phyloP scores from a whole-genome alignment of 2,113 vertebrate genomes.

The Psammodynastes pulverulentus region DNA sequence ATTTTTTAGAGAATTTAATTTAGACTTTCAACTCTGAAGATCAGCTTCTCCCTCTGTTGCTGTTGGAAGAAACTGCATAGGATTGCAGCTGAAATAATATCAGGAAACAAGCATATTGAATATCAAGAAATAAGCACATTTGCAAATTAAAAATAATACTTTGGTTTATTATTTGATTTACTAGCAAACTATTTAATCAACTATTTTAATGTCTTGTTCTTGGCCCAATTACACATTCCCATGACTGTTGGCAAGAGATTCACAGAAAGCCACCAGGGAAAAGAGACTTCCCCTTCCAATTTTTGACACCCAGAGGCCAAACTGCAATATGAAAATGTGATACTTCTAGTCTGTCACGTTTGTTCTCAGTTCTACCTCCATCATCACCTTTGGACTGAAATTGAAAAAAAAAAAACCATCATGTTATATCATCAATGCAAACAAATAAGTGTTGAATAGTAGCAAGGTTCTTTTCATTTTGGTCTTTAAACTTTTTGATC shows the following conservation, averaged over 20 bases:
- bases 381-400: neutral
- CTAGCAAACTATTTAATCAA: slow-evolving; percentile 35
- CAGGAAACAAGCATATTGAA: neutral
- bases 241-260: neutral
- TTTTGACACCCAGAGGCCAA: neutral
- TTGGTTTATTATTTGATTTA: slow-evolving; percentile 11
- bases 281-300: too few relatives aligned
- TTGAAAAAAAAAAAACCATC: too few relatives aligned
- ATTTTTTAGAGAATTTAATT: neutral
- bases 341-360: neutral
- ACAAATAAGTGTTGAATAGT: neutral
- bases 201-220: slow-evolving; percentile 33
- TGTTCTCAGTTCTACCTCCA: too few relatives aligned
- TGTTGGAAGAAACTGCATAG: neutral
- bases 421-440: neutral
- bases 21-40: neutral
- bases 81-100: neutral
- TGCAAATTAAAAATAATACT: slow-evolving; percentile 20
- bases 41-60: neutral
- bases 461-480: neutral
- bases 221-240: neutral
- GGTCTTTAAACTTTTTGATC: neutral
- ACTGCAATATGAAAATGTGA: neutral
- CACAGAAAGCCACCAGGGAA: neutral
- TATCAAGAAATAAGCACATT: neutral